Base-by-base conservation (phyloP, 2,797 vertebrate species). In the Crenuchus spilurus region DNA sequence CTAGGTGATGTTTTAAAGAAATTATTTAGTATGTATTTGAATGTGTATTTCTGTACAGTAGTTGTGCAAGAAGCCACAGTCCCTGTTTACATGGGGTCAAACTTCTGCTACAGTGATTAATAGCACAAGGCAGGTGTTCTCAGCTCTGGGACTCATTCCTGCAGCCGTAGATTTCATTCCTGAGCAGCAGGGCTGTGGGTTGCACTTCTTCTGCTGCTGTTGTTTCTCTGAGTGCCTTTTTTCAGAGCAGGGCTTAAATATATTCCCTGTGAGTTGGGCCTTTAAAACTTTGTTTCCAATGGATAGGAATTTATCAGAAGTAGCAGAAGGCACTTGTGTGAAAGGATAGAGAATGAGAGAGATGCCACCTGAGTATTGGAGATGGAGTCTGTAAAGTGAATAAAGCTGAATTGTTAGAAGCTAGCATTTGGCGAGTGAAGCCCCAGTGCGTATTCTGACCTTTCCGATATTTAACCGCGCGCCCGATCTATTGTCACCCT, bases 391-490 rank as follows among this genome's bases (percentile, higher is more conserved):
- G 65, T 62, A 57, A 74, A 80, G 76, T 67, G 76, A 80, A 89
- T 87, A 86, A 86, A 81, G 72, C 83, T 69, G 83, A 85, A 91
- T 90, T 89, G 89, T 89, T 86, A 87, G 79, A 87, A 86, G 84
- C 83, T 86, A 90, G 86, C 89, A 89, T 90, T 91, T 91, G 81
- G 85, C 86, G 84, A 89, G 88, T 84, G 57, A 87, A 89, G 86
- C 90, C 88, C 89, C 89, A 86, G 87, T 85, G 81, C 88, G 85
- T 88, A 82, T 77, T 83, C 75, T 92, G 91, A 92, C 90, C 90
- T 92, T 92, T 92, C 83, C 83, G 75, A 88, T 92, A 88, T 91
- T 91, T 91, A 92, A 91, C 90, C 90, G 84, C 46, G 74, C 86
- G 84, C 83, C 87, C 84, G 80, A 87, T 88, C 90, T 88, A 89